phyloP scores from a whole-genome alignment of 2,888 invertebrate species.

The Amitus sp. region DNA sequence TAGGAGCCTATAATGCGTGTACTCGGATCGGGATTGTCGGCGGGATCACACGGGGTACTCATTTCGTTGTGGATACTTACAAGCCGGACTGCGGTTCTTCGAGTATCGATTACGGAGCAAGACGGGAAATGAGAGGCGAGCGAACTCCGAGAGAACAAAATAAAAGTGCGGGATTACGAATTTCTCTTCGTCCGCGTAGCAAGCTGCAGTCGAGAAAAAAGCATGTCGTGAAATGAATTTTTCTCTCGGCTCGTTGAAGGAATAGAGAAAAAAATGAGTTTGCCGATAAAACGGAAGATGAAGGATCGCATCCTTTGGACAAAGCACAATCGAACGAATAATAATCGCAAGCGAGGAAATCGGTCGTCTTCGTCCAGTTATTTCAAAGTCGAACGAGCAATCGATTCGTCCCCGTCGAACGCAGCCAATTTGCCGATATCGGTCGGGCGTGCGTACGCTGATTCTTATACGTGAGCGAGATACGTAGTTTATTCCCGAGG shows the following conservation, averaged over 20 bases:
- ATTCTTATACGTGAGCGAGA: conserved; percentile 36
- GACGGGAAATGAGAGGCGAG: not conserved
- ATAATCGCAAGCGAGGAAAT: conserved; percentile 44
- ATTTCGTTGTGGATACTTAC: conserved; percentile 27
- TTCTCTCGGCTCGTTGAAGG: not conserved
- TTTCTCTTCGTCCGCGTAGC: not conserved
- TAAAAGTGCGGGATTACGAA: not conserved
- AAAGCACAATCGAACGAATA: conserved; percentile 20
- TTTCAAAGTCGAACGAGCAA: conserved; percentile 48
- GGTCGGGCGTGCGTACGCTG: conserved; percentile 44
- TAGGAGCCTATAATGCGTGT: conserved; percentile 12
- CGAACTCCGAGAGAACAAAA: not conserved
- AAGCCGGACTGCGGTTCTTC: conserved; percentile 11
- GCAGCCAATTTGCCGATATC: conserved; percentile 54
- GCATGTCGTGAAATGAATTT: not conserved
- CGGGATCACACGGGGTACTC: conserved; percentile 15
- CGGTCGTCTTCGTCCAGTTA: conserved; percentile 54
- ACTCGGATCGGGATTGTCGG: conserved; percentile 19
- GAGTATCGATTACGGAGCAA: conserved; percentile 8
- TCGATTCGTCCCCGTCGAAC: conserved; percentile 57
- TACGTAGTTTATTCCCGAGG: conserved; percentile 22
- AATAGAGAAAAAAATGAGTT: not conserved
- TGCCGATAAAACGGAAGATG: too few species aligned
- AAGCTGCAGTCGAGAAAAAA: too few species aligned
- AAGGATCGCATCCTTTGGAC: too few species aligned